Percentiles rank a stretch among this genome's conserved stretches.
Conservation (phyloP, 2,113 vertebrate species). For the Poecilia latipinna region DNA sequence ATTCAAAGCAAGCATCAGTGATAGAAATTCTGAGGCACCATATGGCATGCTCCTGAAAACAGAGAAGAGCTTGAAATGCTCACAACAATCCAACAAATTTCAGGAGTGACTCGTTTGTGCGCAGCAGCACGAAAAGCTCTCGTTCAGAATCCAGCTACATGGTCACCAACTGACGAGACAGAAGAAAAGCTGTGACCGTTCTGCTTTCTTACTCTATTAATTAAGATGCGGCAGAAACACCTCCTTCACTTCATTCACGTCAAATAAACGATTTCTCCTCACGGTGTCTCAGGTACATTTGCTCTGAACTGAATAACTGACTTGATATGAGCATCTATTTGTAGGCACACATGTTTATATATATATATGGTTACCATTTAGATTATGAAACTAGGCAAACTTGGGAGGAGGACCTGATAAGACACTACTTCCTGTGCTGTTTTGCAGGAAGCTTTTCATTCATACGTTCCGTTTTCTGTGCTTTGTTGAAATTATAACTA, state of each 20-base stretch:
- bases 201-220: not conserved
- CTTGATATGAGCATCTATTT: no score
- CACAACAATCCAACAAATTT: not conserved
- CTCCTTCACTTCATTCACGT: not conserved
- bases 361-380: no score
- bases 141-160: conserved; percentile 13
- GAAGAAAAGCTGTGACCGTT: not conserved
- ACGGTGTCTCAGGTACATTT: not conserved
- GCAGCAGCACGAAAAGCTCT: conserved; percentile 9
- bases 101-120: conserved; percentile 27
- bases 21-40: not conserved
- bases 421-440: not conserved
- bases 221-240: not conserved
- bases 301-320: no score
- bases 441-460: not conserved
- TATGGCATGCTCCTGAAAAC: not conserved
- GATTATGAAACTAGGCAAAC: not conserved
- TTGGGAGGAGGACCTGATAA: not conserved
- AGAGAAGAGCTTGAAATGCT: conserved; percentile 4
- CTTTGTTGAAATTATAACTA: not conserved
- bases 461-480: not conserved
- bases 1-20: not conserved
- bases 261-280: not conserved
- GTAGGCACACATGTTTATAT: no score
- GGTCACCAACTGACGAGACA: not conserved